These are phyloP conservation scores for Sitophilus oryzae DNA, from an alignment of 1,140 invertebrate species.

Conservation along the genomic window DNA sequence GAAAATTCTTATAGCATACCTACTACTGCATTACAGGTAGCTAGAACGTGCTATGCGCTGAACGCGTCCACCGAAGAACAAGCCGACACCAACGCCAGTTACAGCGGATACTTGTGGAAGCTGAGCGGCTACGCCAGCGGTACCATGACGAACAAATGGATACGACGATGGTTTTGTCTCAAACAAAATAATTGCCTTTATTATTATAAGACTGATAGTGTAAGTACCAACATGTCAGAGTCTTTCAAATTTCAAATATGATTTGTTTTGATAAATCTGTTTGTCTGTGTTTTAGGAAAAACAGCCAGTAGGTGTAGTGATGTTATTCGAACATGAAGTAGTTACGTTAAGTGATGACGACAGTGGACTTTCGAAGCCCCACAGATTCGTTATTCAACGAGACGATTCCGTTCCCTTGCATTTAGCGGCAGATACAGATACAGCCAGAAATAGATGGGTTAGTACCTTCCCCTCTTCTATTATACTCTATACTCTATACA, in stretches of 20 bases:
- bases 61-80: constrained; percentile 56
- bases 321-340: constrained; percentile 77
- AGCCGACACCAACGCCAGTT: constrained; percentile 53
- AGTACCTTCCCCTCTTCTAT: too few species aligned
- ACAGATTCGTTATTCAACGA: constrained; percentile 69
- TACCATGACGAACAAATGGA: constrained; percentile 67
- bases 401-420: constrained; percentile 70
- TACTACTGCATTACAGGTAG: constrained; percentile 39
- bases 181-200: constrained; percentile 90
- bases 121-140: constrained; percentile 54
- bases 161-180: constrained; percentile 83
- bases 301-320: constrained; percentile 84
- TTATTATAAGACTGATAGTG: constrained; percentile 86
- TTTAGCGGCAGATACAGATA: constrained; percentile 74
- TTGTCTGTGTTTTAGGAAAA: constrained; percentile 59
- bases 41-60: constrained; percentile 74
- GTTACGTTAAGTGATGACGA: constrained; percentile 56
- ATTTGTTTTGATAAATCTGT: constrained; percentile 3
- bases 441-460: constrained; percentile 67
- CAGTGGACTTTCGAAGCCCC: constrained; percentile 43
- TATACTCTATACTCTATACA: too few species aligned
- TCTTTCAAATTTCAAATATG: background rate
- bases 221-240: too few species aligned
- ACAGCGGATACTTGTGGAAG: constrained; percentile 75
- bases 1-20: too few species aligned